Conservation (phyloP, 2,888 invertebrate genomes). For the Chelonus formosanus region DNA sequence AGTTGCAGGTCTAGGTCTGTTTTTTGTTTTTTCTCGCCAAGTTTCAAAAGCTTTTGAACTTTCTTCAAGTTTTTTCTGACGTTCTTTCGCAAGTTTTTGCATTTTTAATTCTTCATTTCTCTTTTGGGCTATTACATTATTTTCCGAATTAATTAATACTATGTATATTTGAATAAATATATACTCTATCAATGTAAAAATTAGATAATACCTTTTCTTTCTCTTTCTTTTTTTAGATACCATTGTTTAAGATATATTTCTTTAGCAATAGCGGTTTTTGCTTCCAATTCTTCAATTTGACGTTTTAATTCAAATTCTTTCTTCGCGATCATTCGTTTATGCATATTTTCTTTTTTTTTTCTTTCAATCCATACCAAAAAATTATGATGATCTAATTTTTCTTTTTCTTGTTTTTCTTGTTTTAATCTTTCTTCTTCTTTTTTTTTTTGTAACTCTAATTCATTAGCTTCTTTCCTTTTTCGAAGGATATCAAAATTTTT, state of each 20-base stretch:
- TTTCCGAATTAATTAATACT: neutral
- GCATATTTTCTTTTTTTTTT: constrained; percentile 63
- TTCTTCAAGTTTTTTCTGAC: constrained; percentile 66
- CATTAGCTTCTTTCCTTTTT: constrained; percentile 55
- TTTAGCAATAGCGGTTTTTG: constrained; percentile 51
- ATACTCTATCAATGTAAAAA: neutral
- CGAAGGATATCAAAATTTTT: constrained; percentile 61
- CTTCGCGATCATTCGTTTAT: constrained; percentile 63
- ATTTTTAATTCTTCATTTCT: constrained; percentile 61
- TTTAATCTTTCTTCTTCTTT: constrained; percentile 46
- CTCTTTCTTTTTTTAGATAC: constrained; percentile 70
- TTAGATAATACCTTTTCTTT: constrained; percentile 67
- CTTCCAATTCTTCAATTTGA: constrained; percentile 55
- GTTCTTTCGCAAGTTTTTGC: constrained; percentile 67
- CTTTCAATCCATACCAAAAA: constrained; percentile 63
- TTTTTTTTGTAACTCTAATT: constrained; percentile 41
- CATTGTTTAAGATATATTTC: constrained; percentile 64
- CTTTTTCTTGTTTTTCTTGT: constrained; percentile 57
- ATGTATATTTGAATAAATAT: too few species aligned
- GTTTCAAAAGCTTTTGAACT: constrained; percentile 71
- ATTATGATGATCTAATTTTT: constrained; percentile 63
- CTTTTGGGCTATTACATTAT: neutral
- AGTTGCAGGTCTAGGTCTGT: constrained; percentile 72
- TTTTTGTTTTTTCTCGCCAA: constrained; percentile 72
- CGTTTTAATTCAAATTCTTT: constrained; percentile 66